Evolutionary conservation across 1,140 invertebrate genomes (phyloP).

Genomic region (Colletes latitarsis): DNA sequence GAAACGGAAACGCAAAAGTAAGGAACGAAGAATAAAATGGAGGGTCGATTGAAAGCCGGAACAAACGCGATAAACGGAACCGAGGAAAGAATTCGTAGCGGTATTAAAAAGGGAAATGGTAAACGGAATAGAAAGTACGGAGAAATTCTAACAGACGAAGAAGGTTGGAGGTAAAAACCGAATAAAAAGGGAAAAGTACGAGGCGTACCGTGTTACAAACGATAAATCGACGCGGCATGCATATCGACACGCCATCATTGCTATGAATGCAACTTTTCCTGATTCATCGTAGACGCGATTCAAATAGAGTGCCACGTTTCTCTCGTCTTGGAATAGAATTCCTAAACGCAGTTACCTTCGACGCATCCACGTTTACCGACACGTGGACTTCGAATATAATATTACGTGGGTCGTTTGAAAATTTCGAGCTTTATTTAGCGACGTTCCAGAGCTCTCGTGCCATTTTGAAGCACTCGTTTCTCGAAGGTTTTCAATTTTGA

Average conservation of each 20-base stretch:
- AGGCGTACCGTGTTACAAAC: slow-evolving; percentile 29
- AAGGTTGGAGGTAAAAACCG: neutral
- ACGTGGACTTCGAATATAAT: too few species aligned
- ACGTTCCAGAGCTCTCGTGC: too few species aligned
- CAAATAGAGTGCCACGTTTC: slow-evolving; percentile 50
- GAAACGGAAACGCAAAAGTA: too few species aligned
- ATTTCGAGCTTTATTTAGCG: too few species aligned
- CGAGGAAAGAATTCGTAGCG: too few species aligned
- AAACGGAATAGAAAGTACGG: slow-evolving; percentile 8
- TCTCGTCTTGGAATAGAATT: slow-evolving; percentile 5
- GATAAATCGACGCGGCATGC: slow-evolving; percentile 19
- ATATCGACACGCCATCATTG: slow-evolving; percentile 32
- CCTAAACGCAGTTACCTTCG: slow-evolving; percentile 3
- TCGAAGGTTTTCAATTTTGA: too few species aligned
- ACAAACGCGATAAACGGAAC: too few species aligned
- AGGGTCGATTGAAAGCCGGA: too few species aligned
- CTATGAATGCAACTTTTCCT: slow-evolving; percentile 43
- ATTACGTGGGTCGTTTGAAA: too few species aligned
- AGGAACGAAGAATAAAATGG: too few species aligned
- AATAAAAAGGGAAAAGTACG: neutral
- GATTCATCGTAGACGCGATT: slow-evolving; percentile 34
- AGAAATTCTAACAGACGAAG: neutral
- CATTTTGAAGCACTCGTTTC: neutral
- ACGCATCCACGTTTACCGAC: too few species aligned
- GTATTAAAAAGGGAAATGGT: too few species aligned